Evolutionary conservation across 2,888 invertebrate genomes (phyloP).

Genomic region (Drosophila colorata): DNA sequence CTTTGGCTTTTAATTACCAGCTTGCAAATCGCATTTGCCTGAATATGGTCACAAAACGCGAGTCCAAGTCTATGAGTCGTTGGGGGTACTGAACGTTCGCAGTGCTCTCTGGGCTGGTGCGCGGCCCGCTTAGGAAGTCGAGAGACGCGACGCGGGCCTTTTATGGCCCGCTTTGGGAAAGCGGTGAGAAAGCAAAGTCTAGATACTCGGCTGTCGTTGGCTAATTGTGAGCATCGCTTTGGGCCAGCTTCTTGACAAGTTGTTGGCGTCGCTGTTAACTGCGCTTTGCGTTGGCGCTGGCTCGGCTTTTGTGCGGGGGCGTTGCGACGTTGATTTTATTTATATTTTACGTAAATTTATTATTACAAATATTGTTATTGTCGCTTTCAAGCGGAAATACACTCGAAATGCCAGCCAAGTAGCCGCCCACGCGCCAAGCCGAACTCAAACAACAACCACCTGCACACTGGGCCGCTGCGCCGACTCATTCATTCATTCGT

Average conservation of each 20-base stretch:
- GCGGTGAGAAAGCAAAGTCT: conserved; percentile 70
- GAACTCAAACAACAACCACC: conserved; percentile 58
- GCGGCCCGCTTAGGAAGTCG: conserved; percentile 67
- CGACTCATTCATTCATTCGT: conserved; percentile 47
- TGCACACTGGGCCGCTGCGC: conserved; percentile 52
- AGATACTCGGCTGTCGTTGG: conserved; percentile 27
- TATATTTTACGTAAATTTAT: conserved; percentile 80
- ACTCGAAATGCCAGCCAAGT: conserved; percentile 60
- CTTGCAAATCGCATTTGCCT: conserved; percentile 72
- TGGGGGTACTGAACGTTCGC: conserved; percentile 27
- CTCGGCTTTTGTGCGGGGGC: conserved; percentile 54
- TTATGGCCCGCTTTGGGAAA: conserved; percentile 72
- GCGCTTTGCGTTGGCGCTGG: conserved; percentile 47
- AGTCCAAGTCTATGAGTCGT: conserved; percentile 45
- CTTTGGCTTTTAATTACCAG: conserved; percentile 75
- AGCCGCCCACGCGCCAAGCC: conserved; percentile 54
- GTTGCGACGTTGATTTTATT: conserved; percentile 67
- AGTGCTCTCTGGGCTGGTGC: conserved; percentile 24
- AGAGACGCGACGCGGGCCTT: conserved; percentile 55
- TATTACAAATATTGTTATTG: conserved; percentile 79
- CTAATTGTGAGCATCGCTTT: conserved; percentile 77
- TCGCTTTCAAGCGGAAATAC: conserved; percentile 79
- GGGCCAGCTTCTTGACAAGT: conserved; percentile 64
- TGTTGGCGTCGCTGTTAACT: conserved; percentile 60
- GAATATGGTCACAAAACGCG: conserved; percentile 70